phyloP scores from a whole-genome alignment of 2,113 vertebrate species.

The Kryptolebias marmoratus region DNA sequence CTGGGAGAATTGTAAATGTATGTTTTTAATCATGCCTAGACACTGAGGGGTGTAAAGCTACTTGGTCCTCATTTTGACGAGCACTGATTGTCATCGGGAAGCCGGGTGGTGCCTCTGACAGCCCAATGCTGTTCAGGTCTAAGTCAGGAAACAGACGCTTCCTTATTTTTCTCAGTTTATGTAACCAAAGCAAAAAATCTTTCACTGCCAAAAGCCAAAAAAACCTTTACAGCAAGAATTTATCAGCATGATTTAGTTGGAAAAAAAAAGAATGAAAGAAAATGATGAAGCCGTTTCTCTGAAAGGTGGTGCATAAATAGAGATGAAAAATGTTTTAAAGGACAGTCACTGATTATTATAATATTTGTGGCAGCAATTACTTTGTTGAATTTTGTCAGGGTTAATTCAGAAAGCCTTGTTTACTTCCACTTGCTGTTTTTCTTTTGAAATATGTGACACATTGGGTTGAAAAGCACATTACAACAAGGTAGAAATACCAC shows the following conservation, averaged over 20 bases:
- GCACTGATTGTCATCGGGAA: conserved; percentile 33
- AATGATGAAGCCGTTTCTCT: conserved; percentile 45
- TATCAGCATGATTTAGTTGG: conserved; percentile 18
- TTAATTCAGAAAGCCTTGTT: conserved; percentile 41
- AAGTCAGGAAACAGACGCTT: conserved; percentile 74
- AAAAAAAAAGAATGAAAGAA: conserved; percentile 55
- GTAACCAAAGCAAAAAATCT: conserved; percentile 20
- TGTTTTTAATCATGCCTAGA: conserved; percentile 32
- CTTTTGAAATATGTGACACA: conserved; percentile 14
- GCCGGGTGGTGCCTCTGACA: conserved; percentile 16
- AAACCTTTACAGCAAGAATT: conserved; percentile 25
- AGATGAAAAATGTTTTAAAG: conserved; percentile 7
- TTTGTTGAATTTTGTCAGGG: conserved; percentile 43
- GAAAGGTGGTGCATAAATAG: neutral
- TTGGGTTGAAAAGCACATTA: conserved; percentile 15
- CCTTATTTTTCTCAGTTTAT: conserved; percentile 55
- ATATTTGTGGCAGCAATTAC: conserved; percentile 26
- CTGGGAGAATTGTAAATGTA: neutral
- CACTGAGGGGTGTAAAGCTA: conserved; percentile 11
- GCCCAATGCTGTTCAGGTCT: conserved; percentile 1
- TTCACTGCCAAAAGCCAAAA: conserved; percentile 43
- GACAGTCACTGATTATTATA: conserved; percentile 15
- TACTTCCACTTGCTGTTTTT: neutral
- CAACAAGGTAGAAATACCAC: conserved; percentile 12
- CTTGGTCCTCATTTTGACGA: conserved; percentile 17